A percentile compares a stretch with the other conserved stretches of the same genome.
These are phyloP conservation scores for Eufriesea mexicana DNA, from an alignment of 1,140 invertebrate genomes.

Conservation along the genomic window DNA sequence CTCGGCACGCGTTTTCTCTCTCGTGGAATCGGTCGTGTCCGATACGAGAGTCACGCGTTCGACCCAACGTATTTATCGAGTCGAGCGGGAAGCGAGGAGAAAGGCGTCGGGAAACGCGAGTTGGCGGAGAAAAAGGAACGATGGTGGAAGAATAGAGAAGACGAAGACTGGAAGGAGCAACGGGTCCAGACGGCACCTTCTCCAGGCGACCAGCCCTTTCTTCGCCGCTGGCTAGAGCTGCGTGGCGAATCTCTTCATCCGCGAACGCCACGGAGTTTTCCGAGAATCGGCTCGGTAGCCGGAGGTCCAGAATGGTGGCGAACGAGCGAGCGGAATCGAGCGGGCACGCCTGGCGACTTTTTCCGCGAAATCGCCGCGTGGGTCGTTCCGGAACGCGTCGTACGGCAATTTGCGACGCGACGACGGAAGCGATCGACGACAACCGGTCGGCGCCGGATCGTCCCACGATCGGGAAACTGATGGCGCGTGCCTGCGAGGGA, in stretches of 20 bases:
- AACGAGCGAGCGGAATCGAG: background rate
- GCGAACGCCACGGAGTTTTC: constrained; percentile 42
- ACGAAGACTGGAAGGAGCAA: background rate
- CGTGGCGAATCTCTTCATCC: constrained; percentile 64
- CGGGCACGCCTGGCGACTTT: background rate
- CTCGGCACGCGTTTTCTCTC: constrained; percentile 45
- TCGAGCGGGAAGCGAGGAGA: background rate
- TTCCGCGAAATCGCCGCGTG: constrained; percentile 9
- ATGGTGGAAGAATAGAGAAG: background rate
- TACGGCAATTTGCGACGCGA: background rate
- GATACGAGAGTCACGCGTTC: constrained; percentile 22
- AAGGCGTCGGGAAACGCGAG: background rate
- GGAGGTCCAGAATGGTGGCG: no score
- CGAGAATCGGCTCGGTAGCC: background rate
- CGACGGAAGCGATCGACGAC: background rate
- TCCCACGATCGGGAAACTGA: no score
- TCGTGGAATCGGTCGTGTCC: background rate
- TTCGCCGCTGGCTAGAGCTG: constrained; percentile 21
- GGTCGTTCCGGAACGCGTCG: constrained; percentile 7
- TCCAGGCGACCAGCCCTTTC: background rate
- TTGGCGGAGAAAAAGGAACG: background rate
- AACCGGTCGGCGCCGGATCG: no score
- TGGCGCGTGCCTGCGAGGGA: no score
- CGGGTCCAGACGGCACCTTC: no score
- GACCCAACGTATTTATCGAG: constrained; percentile 47